These are phyloP conservation scores for Falco concolor DNA, from an alignment of 2,797 vertebrate species.

Conservation along the genomic window DNA sequence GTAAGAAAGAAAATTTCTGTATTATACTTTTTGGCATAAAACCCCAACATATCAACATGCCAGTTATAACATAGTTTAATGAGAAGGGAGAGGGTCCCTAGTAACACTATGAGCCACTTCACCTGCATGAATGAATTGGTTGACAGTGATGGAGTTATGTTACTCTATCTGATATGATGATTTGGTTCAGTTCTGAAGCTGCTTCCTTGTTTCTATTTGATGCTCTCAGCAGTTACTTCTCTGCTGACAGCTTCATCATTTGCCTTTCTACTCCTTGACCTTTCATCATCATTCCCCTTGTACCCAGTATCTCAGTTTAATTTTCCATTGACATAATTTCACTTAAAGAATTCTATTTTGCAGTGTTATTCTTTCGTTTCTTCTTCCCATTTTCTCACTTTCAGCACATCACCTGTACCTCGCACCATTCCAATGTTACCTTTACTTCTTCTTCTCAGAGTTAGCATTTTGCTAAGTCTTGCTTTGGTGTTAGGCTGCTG, in stretches of 20 bases:
- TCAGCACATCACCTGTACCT: not conserved
- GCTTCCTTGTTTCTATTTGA: not conserved
- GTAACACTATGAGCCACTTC: not conserved
- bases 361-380: not conserved
- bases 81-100: not conserved
- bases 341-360: not conserved
- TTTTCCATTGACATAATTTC: not conserved
- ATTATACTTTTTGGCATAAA: not conserved
- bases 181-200: not conserved
- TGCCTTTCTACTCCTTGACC: not conserved
- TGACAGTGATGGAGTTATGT: not conserved
- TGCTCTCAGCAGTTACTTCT: not conserved
- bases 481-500: not conserved
- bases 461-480: not conserved
- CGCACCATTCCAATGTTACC: not conserved
- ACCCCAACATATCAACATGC: not conserved
- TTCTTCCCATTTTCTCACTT: not conserved
- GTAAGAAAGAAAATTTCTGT: not conserved
- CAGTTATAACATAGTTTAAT: not conserved
- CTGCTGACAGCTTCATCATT: not conserved
- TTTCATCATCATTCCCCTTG: not conserved
- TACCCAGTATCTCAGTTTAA: not conserved
- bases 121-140: not conserved
- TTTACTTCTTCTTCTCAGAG: not conserved
- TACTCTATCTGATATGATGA: not conserved